These are phyloP conservation scores for Pardosa pseudoannulata DNA, from an alignment of 2,888 invertebrate species.

Conservation along the genomic window DNA sequence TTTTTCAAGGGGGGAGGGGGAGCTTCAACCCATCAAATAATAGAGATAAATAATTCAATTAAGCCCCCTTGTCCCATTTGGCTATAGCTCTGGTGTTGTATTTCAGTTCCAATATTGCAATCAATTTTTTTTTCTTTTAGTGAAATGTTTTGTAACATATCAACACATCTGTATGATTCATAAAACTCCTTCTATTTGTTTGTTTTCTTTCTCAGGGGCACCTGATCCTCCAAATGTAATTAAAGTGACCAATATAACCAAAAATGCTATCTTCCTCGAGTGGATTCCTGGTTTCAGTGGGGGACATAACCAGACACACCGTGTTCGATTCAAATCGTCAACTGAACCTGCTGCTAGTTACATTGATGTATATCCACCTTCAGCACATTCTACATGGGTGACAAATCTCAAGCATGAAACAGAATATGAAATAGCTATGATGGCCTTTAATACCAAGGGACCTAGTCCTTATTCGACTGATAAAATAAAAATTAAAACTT, in stretches of 20 bases:
- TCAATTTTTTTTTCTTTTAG: no score
- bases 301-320: constrained; percentile 88
- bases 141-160: no score
- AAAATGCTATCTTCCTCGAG: constrained; percentile 87
- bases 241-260: constrained; percentile 87
- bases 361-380: constrained; percentile 85
- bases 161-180: no score
- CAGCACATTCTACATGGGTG: constrained; percentile 83
- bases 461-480: constrained; percentile 90
- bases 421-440: constrained; percentile 91
- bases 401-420: constrained; percentile 87
- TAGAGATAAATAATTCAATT: no score
- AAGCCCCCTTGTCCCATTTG: no score
- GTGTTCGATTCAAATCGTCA: constrained; percentile 83
- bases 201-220: constrained; percentile 75
- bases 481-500: constrained; percentile 88
- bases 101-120: no score
- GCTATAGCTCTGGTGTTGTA: no score
- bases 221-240: constrained; percentile 78
- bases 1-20: no score
- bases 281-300: constrained; percentile 98
- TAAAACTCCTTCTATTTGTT: no score
- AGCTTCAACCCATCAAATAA: no score
- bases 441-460: constrained; percentile 91
- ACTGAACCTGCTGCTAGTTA: constrained; percentile 79